Conservation (phyloP, 2,797 vertebrate genomes). For the Cuniculus paca region DNA sequence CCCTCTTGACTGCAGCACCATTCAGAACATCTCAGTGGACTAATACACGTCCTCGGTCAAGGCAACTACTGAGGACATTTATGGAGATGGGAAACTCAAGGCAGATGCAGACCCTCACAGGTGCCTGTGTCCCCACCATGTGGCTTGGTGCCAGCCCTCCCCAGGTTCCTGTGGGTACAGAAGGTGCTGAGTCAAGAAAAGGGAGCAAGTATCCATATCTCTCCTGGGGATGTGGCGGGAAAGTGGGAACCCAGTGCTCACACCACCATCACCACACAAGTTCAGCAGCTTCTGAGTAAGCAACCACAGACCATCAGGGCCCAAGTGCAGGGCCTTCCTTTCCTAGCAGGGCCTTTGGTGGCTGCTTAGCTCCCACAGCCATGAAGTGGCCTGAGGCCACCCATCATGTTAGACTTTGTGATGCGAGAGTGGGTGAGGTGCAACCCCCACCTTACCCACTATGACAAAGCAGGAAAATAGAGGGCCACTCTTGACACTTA, state of each 20-base stretch:
- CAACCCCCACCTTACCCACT: not conserved
- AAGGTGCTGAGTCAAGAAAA: not conserved
- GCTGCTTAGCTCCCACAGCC: not conserved
- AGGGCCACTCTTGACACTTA: not conserved
- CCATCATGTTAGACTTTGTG: not conserved
- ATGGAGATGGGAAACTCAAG: not conserved
- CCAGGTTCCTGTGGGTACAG: not conserved
- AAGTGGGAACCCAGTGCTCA: not conserved
- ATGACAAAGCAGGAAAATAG: not conserved
- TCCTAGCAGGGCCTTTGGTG: not conserved
- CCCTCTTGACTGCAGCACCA: not conserved
- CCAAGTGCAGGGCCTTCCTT: not conserved
- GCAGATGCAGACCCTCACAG: not conserved
- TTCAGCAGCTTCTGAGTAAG: not conserved
- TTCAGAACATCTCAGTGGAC: not conserved
- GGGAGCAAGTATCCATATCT: not conserved
- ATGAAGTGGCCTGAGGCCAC: not conserved
- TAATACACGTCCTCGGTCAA: not conserved
- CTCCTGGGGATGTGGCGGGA: not conserved
- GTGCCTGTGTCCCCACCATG: accelerated
- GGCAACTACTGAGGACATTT: not conserved
- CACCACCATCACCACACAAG: not conserved
- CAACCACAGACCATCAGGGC: not conserved
- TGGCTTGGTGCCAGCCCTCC: not conserved
- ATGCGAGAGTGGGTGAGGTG: not conserved